phyloP scores from a whole-genome alignment of 2,113 vertebrate species.

The Pseudopodoces humilis region DNA sequence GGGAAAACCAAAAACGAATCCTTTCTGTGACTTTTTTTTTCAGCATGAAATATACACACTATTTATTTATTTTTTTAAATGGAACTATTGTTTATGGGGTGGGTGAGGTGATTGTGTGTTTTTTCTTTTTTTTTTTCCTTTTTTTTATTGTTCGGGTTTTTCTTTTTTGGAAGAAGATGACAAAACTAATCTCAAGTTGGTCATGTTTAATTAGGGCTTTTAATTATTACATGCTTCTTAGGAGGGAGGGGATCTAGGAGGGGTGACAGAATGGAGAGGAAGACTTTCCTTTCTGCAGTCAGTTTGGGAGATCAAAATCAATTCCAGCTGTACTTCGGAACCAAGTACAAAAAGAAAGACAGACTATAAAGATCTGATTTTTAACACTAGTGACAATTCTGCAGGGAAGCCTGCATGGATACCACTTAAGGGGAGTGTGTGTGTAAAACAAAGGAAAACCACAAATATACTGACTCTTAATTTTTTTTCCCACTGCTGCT shows the following conservation, averaged over 20 bases:
- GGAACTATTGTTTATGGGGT: slow-evolving; percentile 52
- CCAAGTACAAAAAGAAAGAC: slow-evolving; percentile 62
- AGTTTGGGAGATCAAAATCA: slow-evolving; percentile 16
- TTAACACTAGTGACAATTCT: slow-evolving; percentile 75
- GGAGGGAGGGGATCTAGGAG: not conserved
- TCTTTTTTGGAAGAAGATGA: slow-evolving; percentile 27
- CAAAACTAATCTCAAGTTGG: not conserved
- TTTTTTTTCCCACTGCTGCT: slow-evolving; percentile 52
- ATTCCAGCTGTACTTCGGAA: slow-evolving; percentile 73
- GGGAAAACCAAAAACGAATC: slow-evolving; percentile 54
- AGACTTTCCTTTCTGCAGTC: not conserved
- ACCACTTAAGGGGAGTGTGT: slow-evolving; percentile 6
- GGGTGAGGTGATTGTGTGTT: slow-evolving; percentile 13
- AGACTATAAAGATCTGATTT: slow-evolving; percentile 37
- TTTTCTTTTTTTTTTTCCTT: not conserved
- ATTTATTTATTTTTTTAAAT: slow-evolving; percentile 82
- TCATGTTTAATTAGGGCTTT: slow-evolving; percentile 11
- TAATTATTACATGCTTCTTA: not conserved
- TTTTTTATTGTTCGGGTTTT: not conserved
- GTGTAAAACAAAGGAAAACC: slow-evolving; percentile 42
- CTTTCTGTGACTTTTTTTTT: slow-evolving; percentile 59
- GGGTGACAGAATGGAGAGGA: not conserved
- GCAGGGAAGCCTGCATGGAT: not conserved
- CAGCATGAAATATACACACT: slow-evolving; percentile 82
- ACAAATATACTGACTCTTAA: slow-evolving; percentile 16